These are phyloP conservation scores for Macropus fuliginosus DNA, from an alignment of 2,797 vertebrate species.

Conservation along the genomic window DNA sequence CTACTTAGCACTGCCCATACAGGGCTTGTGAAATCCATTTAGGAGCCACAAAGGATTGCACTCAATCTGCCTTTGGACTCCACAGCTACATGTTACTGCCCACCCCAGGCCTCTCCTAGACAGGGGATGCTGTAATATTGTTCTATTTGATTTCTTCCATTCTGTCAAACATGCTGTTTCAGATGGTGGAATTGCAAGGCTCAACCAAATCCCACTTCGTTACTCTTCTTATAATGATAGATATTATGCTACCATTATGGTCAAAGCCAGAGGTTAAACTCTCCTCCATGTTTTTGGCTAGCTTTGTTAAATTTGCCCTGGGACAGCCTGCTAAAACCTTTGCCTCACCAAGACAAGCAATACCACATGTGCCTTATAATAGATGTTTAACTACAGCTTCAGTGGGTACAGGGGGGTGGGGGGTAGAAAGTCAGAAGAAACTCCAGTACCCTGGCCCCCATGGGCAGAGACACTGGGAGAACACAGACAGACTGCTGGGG, in stretches of 20 bases:
- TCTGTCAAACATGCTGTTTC: not conserved
- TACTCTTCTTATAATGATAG: not conserved
- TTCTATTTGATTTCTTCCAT: not conserved
- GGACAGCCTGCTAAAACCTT: not conserved
- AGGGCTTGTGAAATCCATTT: not conserved
- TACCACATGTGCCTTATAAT: not conserved
- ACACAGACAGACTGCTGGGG: not conserved
- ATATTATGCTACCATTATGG: not conserved
- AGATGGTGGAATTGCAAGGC: not conserved
- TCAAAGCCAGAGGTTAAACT: not conserved
- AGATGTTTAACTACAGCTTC: not conserved
- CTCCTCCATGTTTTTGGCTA: not conserved
- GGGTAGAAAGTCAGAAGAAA: not conserved
- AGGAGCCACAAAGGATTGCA: not conserved
- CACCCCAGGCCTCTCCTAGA: not conserved
- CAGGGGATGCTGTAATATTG: not conserved
- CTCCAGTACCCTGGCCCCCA: not conserved
- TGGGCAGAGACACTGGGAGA: not conserved
- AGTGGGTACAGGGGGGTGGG: not conserved
- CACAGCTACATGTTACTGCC: not conserved
- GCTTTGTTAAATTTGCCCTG: not conserved
- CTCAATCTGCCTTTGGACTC: not conserved
- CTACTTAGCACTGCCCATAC: not conserved
- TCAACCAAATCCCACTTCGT: slow-evolving; percentile 19
- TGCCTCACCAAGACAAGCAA: not conserved